phyloP scores from a whole-genome alignment of 2,888 invertebrate species.

The Matsumyia berberina region DNA sequence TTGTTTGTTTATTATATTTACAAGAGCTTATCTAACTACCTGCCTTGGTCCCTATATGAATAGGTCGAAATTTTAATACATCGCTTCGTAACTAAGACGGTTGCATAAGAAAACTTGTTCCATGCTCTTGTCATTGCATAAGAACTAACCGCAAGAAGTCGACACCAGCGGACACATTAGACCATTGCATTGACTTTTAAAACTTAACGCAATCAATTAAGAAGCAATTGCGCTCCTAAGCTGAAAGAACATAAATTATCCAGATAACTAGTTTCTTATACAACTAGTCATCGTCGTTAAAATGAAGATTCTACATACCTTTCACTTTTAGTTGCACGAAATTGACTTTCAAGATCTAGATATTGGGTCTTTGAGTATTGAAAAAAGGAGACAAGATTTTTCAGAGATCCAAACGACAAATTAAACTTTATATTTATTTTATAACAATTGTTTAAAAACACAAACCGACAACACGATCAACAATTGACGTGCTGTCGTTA shows the following conservation, averaged over 20 bases:
- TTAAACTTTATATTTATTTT: conserved; percentile 46
- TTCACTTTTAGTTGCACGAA: conserved; percentile 42
- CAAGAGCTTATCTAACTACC: not conserved
- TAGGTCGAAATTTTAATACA: conserved; percentile 62
- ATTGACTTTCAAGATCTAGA: conserved; percentile 9
- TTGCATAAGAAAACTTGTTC: conserved; percentile 47
- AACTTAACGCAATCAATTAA: conserved; percentile 52
- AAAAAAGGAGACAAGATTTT: conserved; percentile 5
- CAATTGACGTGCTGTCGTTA: conserved; percentile 18
- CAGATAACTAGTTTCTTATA: conserved; percentile 66
- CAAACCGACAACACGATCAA: conserved; percentile 3
- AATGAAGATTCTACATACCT: conserved; percentile 56
- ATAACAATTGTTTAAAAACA: conserved; percentile 26
- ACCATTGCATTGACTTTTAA: conserved; percentile 33
- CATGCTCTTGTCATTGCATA: conserved; percentile 48
- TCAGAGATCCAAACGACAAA: conserved; percentile 1
- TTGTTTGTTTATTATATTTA: not conserved
- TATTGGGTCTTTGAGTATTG: not conserved
- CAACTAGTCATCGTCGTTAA: conserved; percentile 54
- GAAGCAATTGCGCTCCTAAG: conserved; percentile 50
- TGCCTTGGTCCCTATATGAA: conserved; percentile 39
- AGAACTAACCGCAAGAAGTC: conserved; percentile 47
- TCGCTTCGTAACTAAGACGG: conserved; percentile 28
- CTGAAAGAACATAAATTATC: conserved; percentile 53
- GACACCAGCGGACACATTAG: not conserved